These are phyloP conservation scores for Philaenus spumarius DNA, from an alignment of 1,140 invertebrate species.

Conservation along the genomic window DNA sequence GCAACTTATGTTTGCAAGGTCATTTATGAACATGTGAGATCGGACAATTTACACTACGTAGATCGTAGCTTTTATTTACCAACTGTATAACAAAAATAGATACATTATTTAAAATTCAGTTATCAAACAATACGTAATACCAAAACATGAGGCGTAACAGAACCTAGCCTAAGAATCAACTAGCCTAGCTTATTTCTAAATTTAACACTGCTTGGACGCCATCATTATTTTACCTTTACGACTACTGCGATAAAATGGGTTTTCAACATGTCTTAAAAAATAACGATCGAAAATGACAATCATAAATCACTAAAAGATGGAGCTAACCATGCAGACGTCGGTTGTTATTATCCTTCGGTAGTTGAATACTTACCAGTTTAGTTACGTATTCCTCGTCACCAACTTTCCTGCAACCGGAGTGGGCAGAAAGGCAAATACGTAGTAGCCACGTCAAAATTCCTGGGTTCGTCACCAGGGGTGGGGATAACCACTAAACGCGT, in stretches of 20 bases:
- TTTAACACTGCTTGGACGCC: slow-evolving; percentile 45
- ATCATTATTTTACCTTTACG: slow-evolving; percentile 38
- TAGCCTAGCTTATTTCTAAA: slow-evolving; percentile 33
- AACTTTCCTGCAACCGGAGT: slow-evolving; percentile 86
- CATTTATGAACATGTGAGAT: slow-evolving; percentile 11
- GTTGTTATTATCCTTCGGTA: slow-evolving; percentile 56
- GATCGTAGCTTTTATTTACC: too few species aligned
- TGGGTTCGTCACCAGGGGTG: slow-evolving; percentile 71
- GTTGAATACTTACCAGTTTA: slow-evolving; percentile 48
- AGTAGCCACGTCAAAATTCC: slow-evolving; percentile 90
- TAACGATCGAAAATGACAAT: slow-evolving; percentile 24
- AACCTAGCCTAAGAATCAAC: too few species aligned
- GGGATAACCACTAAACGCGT: slow-evolving; percentile 10
- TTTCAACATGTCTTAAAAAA: slow-evolving; percentile 32
- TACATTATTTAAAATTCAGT: too few species aligned
- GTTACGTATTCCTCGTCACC: slow-evolving; percentile 91
- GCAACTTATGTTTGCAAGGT: slow-evolving; percentile 14
- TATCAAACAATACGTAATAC: too few species aligned
- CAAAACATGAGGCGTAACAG: too few species aligned
- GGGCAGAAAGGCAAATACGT: slow-evolving; percentile 85
- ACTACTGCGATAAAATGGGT: slow-evolving; percentile 34
- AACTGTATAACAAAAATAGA: too few species aligned
- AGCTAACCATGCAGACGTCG: slow-evolving; percentile 34
- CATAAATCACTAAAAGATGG: slow-evolving; percentile 7
- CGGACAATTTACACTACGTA: too few species aligned